Conservation (phyloP, 2,888 invertebrate species). For the Linnaemya vulpina region DNA sequence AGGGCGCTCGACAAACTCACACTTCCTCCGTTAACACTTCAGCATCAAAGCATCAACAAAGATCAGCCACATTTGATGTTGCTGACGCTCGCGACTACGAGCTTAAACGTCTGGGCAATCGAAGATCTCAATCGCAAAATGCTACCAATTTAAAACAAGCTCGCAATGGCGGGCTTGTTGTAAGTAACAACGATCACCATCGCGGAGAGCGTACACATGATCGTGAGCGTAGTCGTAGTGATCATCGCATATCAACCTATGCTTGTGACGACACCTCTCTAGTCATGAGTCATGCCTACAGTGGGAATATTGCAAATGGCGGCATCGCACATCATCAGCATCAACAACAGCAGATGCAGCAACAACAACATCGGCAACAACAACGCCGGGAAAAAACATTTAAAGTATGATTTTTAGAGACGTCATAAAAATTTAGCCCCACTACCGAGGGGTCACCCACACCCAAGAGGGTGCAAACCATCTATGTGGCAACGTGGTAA, state of each 20-base stretch:
- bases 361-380: slow-evolving; percentile 75
- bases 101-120: slow-evolving; percentile 80
- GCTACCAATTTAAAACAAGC: slow-evolving; percentile 77
- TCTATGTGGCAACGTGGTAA: slow-evolving; percentile 70
- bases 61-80: slow-evolving; percentile 81
- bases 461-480: slow-evolving; percentile 67
- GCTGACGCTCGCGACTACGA: slow-evolving; percentile 82
- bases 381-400: slow-evolving; percentile 83
- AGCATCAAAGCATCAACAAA: slow-evolving; percentile 74
- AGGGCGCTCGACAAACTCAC: slow-evolving; percentile 51
- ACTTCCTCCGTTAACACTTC: slow-evolving; percentile 51
- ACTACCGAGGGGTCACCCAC: slow-evolving; percentile 72
- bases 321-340: slow-evolving; percentile 64
- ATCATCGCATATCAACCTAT: slow-evolving; percentile 80
- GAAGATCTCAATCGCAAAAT: slow-evolving; percentile 80
- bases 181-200: slow-evolving; percentile 65
- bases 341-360: slow-evolving; percentile 66
- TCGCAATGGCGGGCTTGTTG: slow-evolving; percentile 69
- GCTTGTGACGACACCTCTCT: slow-evolving; percentile 76
- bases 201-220: slow-evolving; percentile 73
- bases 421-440: slow-evolving; percentile 83
- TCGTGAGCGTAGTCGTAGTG: slow-evolving; percentile 80
- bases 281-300: slow-evolving; percentile 55
- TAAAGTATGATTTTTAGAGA: slow-evolving; percentile 84
- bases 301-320: slow-evolving; percentile 60